Base-by-base conservation (phyloP, 1,140 invertebrate genomes). In the Sarcophaga peregrina region DNA sequence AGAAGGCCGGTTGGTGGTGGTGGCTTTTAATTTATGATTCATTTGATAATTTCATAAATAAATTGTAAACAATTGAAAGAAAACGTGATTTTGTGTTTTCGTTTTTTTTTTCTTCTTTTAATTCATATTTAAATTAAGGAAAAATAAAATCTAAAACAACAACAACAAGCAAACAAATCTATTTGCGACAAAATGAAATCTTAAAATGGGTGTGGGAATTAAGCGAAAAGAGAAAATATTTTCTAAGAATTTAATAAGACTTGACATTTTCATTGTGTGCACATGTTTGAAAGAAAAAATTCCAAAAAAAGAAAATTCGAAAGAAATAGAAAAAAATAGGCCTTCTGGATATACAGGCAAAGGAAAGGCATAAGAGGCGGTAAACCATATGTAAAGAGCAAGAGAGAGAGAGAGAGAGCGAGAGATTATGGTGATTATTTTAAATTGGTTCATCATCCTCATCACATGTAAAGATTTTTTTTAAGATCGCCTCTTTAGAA, bases 391-490 rank as follows among this genome's bases (percentile, higher is more conserved):
- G 25, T 37, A 37, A 37, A 37, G 25, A 37, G 25, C 1, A 37
- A 37, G 25, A 37, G 25, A 37, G 25, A 37, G 25, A 37, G 25
- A 37, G 25, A 37, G 25, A 37, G 25, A 37, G 25, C 25, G 25
- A 4, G 25, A 37, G 4, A 37, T 37, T 37, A 37, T 37, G 25
- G 1, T 37, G 25, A 37, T 37, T 52, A 68, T 68, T 68, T 68
- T 68, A 68, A 68, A 68, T 68, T 68, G 9, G 62, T 68, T 68
- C 62, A 68, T 68, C 62, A 68, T 68, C 62, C 62, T 68, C 62
- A 68, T 15, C 15, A 8, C 62, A 25, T 68, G 20, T 7, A 37
- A 37, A 37, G 25, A 15, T 20, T 68, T 68, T 17, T 68, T 5
- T 68, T 68, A 7, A 37, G 25, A 37, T 37, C 25, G 25, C 25